A percentile compares a stretch with the other conserved stretches of the same genome.
Conservation (phyloP, 2,113 vertebrate genomes). For the Muntiacus muntjak region DNA sequence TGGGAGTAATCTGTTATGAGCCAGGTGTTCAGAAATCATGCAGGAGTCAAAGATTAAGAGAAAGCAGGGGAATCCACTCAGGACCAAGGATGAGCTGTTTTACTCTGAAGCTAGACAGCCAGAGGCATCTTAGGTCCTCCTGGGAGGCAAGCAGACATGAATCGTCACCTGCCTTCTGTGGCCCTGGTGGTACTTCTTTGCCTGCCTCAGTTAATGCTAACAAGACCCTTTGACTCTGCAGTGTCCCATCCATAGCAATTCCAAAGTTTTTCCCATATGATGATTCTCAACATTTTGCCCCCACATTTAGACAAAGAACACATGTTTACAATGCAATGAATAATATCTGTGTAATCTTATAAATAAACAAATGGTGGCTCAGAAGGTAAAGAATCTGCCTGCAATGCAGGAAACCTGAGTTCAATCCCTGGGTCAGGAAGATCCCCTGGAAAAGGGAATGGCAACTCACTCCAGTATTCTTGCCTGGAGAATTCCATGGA, state of each 20-base stretch:
- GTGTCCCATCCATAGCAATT: neutral
- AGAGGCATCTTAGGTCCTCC: fast-evolving
- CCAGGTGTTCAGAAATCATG: neutral
- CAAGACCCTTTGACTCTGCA: neutral
- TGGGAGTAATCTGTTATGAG: neutral
- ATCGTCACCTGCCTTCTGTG: neutral
- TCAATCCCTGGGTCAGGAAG: neutral
- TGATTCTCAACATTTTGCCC: neutral
- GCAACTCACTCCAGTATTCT: neutral
- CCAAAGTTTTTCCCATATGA: neutral
- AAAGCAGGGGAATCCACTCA: neutral
- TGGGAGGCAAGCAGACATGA: neutral
- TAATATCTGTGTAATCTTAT: neutral
- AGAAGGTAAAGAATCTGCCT: neutral
- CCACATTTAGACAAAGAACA: neutral
- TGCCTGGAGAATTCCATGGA: neutral
- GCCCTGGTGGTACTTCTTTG: neutral
- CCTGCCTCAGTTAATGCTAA: neutral
- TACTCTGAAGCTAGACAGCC: fast-evolving
- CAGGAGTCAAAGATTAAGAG: neutral
- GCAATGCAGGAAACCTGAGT: neutral
- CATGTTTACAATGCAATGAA: neutral
- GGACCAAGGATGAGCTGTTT: neutral
- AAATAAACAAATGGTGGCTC: neutral
- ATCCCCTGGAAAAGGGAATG: neutral